phyloP scores from a whole-genome alignment of 2,113 vertebrate species.

The Nibea albiflora region DNA sequence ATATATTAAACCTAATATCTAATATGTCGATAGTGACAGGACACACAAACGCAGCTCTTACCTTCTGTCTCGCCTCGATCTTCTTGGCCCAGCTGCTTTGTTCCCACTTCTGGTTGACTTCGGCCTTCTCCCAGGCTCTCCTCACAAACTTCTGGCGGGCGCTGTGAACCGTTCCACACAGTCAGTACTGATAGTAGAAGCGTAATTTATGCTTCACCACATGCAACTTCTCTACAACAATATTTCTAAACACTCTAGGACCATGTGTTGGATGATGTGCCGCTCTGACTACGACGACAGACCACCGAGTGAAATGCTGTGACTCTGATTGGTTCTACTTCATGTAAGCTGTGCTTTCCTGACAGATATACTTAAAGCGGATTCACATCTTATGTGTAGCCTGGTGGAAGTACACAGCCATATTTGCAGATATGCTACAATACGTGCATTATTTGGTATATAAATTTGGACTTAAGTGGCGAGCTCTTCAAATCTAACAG shows the following conservation, averaged over 20 bases:
- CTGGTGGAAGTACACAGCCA: not conserved
- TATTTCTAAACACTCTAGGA: not conserved
- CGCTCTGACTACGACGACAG: no score
- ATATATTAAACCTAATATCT: not conserved
- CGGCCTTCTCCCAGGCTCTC: slow-evolving; percentile 94
- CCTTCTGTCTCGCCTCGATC: slow-evolving; percentile 96
- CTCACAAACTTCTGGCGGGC: slow-evolving; percentile 95
- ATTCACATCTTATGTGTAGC: not conserved
- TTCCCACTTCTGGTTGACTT: slow-evolving; percentile 93
- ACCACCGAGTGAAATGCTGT: no score
- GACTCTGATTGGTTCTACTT: no score
- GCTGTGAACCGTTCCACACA: slow-evolving; percentile 74
- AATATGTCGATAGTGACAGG: not conserved
- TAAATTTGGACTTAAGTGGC: not conserved
- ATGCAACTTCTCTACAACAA: not conserved
- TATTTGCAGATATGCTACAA: not conserved
- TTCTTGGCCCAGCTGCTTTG: slow-evolving; percentile 96
- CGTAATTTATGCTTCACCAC: no score
- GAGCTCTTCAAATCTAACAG: not conserved
- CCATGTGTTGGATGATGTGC: no score
- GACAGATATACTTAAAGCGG: no score
- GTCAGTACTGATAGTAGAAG: not conserved
- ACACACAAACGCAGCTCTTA: slow-evolving; percentile 83
- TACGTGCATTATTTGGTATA: no score
- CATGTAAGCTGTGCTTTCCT: no score